phyloP scores from a whole-genome alignment of 2,797 vertebrate genomes.

The Anabas testudineus region DNA sequence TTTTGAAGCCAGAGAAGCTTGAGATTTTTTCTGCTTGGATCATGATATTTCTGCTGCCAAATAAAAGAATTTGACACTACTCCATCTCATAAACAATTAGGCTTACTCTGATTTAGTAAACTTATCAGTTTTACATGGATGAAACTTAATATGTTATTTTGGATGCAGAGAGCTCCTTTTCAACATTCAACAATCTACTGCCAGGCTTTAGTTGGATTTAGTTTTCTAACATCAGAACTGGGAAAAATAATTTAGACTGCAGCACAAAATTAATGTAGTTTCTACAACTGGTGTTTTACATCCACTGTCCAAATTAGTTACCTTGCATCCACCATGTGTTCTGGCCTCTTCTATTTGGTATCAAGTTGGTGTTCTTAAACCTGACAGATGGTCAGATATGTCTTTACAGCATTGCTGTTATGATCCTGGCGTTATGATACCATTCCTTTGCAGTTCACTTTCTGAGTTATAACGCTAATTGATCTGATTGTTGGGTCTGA shows the following conservation, averaged over 20 bases:
- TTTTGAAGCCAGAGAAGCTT: background rate
- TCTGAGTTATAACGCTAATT: slow-evolving; percentile 63
- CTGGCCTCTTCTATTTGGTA: slow-evolving; percentile 21
- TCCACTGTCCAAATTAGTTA: background rate
- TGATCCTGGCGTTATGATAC: slow-evolving; percentile 54
- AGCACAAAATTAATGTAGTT: slow-evolving; percentile 7
- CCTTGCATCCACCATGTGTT: slow-evolving; percentile 8
- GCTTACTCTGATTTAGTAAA: slow-evolving; percentile 7
- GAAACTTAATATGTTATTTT: slow-evolving; percentile 9
- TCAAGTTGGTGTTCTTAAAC: slow-evolving; percentile 25
- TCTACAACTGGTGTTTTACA: background rate
- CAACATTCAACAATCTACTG: background rate
- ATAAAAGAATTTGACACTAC: background rate
- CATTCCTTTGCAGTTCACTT: slow-evolving; percentile 48
- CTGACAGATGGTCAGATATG: slow-evolving; percentile 23
- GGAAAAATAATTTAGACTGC: slow-evolving; percentile 8
- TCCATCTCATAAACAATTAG: background rate
- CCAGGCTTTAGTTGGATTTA: slow-evolving; percentile 11
- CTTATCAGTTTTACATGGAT: background rate
- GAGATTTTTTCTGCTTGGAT: background rate
- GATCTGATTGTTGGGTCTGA: slow-evolving; percentile 60
- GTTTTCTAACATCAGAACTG: slow-evolving; percentile 5
- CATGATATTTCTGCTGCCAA: background rate
- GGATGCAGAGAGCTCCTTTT: background rate
- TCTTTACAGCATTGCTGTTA: slow-evolving; percentile 35